phyloP scores from a whole-genome alignment of 2,113 vertebrate genomes.

The Oxyruncus cristatus region DNA sequence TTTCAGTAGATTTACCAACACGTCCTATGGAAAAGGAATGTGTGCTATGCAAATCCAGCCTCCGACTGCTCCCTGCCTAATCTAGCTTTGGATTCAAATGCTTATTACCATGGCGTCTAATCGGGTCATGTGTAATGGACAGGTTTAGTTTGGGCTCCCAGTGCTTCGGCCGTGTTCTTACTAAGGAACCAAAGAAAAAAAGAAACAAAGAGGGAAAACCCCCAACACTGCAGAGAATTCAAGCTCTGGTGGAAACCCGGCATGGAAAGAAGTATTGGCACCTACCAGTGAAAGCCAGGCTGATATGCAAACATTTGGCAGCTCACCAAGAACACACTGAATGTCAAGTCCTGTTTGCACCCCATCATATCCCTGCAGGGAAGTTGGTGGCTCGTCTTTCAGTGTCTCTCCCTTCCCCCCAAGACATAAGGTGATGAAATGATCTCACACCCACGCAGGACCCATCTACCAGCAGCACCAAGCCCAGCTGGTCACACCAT shows the following conservation, averaged over 20 bases:
- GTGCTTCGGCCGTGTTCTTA: neutral
- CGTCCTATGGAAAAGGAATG: constrained; percentile 31
- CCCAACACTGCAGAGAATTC: neutral
- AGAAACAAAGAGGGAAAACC: neutral
- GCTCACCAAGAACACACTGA: neutral
- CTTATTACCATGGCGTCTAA: constrained; percentile 40
- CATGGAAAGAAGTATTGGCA: neutral
- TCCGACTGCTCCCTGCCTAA: constrained; percentile 44
- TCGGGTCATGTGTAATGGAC: neutral
- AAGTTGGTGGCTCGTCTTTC: neutral
- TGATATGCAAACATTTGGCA: constrained; percentile 15
- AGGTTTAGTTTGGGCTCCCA: neutral
- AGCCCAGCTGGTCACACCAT: neutral
- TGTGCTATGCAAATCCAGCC: constrained; percentile 49
- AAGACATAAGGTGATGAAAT: neutral
- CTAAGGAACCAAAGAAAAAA: neutral
- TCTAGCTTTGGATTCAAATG: constrained; percentile 53
- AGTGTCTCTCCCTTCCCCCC: neutral
- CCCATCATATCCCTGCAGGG: neutral
- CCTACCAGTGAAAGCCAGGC: neutral
- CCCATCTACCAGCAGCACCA: neutral
- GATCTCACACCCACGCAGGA: neutral
- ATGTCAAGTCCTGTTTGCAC: neutral
- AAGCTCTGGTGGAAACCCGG: neutral
- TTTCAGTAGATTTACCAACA: constrained; percentile 20